Evolutionary conservation across 53 echinoderm and acorn worm species (phyloP), one percentile per base, ranked within the genome.

Genomic region (Echinarachnius parma): DNA sequence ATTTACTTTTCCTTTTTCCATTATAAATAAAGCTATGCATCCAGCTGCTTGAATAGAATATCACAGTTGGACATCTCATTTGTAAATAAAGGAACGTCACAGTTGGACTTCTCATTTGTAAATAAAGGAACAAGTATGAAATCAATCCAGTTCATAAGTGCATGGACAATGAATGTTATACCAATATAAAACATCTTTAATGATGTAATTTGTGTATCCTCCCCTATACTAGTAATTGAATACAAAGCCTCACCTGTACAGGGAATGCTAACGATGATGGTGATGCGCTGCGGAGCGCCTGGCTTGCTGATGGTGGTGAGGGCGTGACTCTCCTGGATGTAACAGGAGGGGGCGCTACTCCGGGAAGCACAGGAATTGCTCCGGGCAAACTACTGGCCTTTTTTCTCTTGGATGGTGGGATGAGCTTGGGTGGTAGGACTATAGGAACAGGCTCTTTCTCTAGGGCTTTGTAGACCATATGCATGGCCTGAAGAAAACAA

Each of bases 321-420:
- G n/a, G n/a, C 9, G 80, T 77, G 46, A 80, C 80, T 74, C 83
- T 64, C 42, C 88, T 61, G 10, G 75, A 25, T 28, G 52, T 66
- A 31, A 47, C 83, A 47, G 49, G 28, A 9, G 86, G 39, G 46
- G 76, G 31, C n/a, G n/a, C n/a, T 23, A 57, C 62, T 15, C 59
- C 62, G 8, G 98, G 98, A 30, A 88, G 75, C 14, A 91, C 88
- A 0, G 78, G 57, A 21, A 86, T 79, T 11, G 85, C 66, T 14
- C 90, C 86, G 30, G 83, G 77, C 5, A 82, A 53, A 48, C 79
- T 39, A n/a, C n/a, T n/a, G 24, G 80, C 76, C 47, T 98, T 98
- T 81, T 88, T 91, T 36, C 91, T 81, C 61, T 92, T 92, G 44
- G 86, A 85, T n/a, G 88, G 92, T 22, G 98, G 91, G 58, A 88